phyloP scores from a whole-genome alignment of 2,113 vertebrate species.

The Campylomormyrus tamandua region DNA sequence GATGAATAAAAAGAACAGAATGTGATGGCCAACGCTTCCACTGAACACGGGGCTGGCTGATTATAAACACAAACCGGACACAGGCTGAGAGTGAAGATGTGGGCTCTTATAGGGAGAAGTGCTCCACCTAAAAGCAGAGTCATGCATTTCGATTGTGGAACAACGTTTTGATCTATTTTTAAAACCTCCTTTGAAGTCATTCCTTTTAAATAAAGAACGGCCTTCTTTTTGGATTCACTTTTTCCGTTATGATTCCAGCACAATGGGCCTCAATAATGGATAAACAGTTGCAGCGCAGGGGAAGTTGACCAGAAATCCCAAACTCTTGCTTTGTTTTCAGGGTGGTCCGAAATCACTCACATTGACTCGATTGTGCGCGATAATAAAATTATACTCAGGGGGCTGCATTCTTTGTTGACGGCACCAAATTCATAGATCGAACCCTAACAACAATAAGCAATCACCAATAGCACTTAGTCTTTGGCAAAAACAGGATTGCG shows the following conservation, averaged over 20 bases:
- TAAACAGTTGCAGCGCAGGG: constrained; percentile 28
- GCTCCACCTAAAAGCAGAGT: constrained; percentile 19
- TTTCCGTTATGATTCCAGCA: constrained; percentile 21
- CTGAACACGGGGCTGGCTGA: not conserved
- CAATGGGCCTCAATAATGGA: constrained; percentile 45
- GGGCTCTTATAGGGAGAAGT: not conserved
- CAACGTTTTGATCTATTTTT: constrained; percentile 48
- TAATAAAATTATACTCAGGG: not conserved
- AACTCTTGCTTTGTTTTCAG: not conserved
- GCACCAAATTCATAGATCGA: not conserved
- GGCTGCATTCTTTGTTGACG: not conserved
- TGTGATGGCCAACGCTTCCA: not conserved
- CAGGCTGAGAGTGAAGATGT: constrained; percentile 4
- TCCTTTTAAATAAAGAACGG: constrained; percentile 31
- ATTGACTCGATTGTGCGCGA: not conserved
- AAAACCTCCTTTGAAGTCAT: constrained; percentile 46
- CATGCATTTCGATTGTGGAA: constrained; percentile 29
- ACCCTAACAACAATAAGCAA: not conserved
- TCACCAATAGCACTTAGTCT: not conserved
- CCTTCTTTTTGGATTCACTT: constrained; percentile 33
- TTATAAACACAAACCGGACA: not conserved
- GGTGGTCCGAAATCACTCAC: not conserved
- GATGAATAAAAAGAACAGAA: not conserved
- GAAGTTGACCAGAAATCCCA: constrained; percentile 12
- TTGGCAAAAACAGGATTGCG: not conserved